These are phyloP conservation scores for Catharus minimus DNA, from an alignment of 2,113 vertebrate genomes.

Conservation along the genomic window DNA sequence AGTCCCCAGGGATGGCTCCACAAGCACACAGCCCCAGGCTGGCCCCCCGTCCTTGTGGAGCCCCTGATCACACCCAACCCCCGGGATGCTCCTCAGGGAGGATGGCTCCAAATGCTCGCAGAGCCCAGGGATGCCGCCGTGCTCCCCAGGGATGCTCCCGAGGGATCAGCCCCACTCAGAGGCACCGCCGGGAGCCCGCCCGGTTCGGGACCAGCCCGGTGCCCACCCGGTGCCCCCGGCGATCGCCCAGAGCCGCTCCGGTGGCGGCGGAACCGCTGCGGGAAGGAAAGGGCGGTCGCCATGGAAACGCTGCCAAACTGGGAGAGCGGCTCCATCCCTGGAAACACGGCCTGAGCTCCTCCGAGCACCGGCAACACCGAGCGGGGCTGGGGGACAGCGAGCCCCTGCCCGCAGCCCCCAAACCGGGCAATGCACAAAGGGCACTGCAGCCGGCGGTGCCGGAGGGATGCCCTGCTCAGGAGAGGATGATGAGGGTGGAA, in stretches of 20 bases:
- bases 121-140: rapidly evolving
- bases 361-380: rapidly evolving
- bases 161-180: rapidly evolving
- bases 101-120: rapidly evolving
- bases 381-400: rapidly evolving
- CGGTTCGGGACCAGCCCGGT: rapidly evolving
- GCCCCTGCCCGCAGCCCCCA: background rate
- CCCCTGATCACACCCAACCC: background rate
- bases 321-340: conserved; percentile 29
- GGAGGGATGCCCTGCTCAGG: rapidly evolving
- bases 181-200: background rate
- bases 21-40: background rate
- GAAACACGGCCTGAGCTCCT: background rate
- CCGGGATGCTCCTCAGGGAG: background rate
- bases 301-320: conserved; percentile 65
- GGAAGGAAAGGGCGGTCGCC: conserved; percentile 51
- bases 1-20: background rate
- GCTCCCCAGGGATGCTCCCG: background rate
- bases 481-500: background rate
- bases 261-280: background rate
- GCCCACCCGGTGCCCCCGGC: background rate
- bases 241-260: background rate
- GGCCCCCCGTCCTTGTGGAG: background rate
- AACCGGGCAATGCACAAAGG: rapidly evolving
- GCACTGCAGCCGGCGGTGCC: rapidly evolving